A percentile compares a stretch with the other conserved stretches of the same genome.
phyloP scores from a whole-genome alignment of 2,113 vertebrate genomes.

The Amazona guildingii region DNA sequence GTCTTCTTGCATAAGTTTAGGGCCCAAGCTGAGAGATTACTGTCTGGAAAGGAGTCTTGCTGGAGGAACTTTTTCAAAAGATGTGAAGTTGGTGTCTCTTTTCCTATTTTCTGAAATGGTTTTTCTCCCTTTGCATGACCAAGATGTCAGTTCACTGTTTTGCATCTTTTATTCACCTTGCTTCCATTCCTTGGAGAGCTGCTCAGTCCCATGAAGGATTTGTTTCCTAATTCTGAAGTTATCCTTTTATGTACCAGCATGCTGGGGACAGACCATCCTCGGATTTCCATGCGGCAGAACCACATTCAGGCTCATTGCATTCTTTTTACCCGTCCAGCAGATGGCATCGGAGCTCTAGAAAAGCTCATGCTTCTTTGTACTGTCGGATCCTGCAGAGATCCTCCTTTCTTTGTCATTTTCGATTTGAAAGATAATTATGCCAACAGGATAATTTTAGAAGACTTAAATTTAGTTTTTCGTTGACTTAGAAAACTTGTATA shows the following conservation, averaged over 20 bases:
- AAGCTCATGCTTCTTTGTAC: not conserved
- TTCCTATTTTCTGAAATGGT: not conserved
- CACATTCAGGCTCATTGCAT: not conserved
- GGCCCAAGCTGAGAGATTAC: not conserved
- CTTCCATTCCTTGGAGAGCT: not conserved
- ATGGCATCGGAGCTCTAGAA: conserved; percentile 37
- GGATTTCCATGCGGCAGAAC: not conserved
- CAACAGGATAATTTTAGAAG: not conserved
- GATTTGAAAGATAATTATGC: not conserved
- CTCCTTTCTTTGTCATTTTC: not conserved
- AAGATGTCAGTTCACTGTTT: not conserved
- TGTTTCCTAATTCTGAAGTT: not conserved
- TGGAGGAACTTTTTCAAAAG: not conserved
- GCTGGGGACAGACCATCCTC: not conserved
- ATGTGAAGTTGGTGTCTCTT: not conserved
- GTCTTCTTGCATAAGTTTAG: not conserved
- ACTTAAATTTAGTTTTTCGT: not conserved
- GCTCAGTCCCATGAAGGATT: not conserved
- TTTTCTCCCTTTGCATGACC: not conserved
- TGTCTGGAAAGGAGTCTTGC: not conserved
- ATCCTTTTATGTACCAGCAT: not conserved
- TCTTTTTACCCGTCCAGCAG: conserved; percentile 62
- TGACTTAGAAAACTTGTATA: not conserved
- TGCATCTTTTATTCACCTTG: not conserved
- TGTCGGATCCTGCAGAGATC: fast-evolving